These are phyloP conservation scores for Theonella swinhoei DNA, from an alignment of 37 sponge, comb jelly and placozoan genomes.

Conservation along the genomic window DNA sequence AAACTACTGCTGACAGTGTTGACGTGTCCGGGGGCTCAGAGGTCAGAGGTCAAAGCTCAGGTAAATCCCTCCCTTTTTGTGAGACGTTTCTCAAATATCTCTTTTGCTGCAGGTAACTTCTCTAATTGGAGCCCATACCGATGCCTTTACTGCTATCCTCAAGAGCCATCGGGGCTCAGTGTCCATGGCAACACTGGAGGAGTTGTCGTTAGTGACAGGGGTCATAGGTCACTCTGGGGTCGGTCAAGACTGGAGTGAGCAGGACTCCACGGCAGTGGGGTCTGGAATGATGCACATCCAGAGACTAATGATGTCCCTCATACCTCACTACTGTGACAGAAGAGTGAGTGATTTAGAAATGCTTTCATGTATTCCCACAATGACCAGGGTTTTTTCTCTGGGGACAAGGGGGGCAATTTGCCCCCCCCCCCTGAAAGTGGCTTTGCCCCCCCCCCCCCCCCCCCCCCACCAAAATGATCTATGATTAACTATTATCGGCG, in stretches of 20 bases:
- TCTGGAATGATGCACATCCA: conserved; percentile 63
- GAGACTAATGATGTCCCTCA: conserved; percentile 61
- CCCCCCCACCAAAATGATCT: too few species aligned
- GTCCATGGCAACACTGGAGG: conserved; percentile 57
- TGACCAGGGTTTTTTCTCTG: too few species aligned
- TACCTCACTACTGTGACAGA: conserved; percentile 64
- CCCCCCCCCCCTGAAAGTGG: too few species aligned
- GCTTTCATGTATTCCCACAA: too few species aligned
- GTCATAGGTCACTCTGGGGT: conserved; percentile 64
- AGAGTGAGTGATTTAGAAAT: conserved; percentile 38
- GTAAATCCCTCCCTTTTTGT: conserved; percentile 7
- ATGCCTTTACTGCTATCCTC: conserved; percentile 62
- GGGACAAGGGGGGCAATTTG: too few species aligned
- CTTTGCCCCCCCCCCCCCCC: too few species aligned
- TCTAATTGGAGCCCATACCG: conserved; percentile 68
- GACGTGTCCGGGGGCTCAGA: conserved; percentile 65
- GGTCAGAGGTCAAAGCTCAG: conserved; percentile 65
- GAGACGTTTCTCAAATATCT: background rate
- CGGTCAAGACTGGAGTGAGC: conserved; percentile 61
- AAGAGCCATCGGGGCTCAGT: conserved; percentile 36
- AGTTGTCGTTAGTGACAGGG: conserved; percentile 76
- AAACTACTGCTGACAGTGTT: conserved; percentile 62
- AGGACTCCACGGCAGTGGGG: conserved; percentile 15
- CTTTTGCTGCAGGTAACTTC: conserved; percentile 40
- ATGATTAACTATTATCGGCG: too few species aligned